Evolutionary conservation across 2,797 vertebrate species (phyloP).

Genomic region (Phoeniculus purpureus): DNA sequence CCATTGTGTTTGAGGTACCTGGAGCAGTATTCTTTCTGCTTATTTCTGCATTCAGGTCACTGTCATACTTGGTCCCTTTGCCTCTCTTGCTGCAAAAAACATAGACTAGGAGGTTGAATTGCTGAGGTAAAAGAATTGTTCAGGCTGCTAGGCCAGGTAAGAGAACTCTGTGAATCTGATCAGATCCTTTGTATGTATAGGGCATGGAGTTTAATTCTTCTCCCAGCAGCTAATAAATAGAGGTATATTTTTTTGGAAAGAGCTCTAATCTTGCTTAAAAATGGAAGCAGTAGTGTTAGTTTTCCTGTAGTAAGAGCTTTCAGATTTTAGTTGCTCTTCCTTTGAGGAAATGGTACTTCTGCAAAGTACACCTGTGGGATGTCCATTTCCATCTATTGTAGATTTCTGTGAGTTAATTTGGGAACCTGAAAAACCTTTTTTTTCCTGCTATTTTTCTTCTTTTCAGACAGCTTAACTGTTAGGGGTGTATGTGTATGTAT

Average conservation of each 20-base stretch:
- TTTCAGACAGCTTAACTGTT: background rate
- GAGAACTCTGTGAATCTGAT: background rate
- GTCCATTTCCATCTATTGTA: background rate
- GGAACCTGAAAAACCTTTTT: background rate
- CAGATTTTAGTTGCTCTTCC: background rate
- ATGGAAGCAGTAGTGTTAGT: background rate
- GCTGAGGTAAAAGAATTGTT: background rate
- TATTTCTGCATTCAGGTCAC: background rate
- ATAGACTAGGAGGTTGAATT: background rate
- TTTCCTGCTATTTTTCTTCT: background rate
- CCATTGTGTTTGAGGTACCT: background rate
- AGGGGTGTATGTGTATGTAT: background rate
- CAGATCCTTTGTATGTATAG: background rate
- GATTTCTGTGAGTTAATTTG: background rate
- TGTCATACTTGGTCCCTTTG: background rate
- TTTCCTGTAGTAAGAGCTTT: background rate
- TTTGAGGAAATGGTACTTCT: background rate
- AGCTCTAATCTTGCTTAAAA: background rate
- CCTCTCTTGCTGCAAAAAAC: background rate
- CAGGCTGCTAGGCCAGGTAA: background rate
- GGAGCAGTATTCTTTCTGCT: background rate
- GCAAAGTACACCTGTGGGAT: background rate
- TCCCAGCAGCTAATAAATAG: background rate
- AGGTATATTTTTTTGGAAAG: background rate
- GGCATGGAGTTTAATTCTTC: constrained; percentile 9